Evolutionary conservation across 2,888 invertebrate genomes (phyloP), one percentile per base, ranked within the genome.

Genomic region (Escarpia spicata): DNA sequence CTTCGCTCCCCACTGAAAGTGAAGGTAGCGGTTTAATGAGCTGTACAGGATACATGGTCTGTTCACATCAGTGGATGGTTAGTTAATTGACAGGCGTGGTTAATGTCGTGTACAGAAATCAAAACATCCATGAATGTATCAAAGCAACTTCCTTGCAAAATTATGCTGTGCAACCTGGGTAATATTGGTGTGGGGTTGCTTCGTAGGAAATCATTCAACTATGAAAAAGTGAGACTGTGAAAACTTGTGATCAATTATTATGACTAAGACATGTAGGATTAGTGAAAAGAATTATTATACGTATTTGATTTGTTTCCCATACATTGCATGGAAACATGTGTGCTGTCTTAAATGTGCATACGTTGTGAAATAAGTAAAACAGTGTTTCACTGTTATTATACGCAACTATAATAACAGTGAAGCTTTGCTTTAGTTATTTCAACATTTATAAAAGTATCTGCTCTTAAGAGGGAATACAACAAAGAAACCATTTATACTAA

Each of bases 1-100:
- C 95, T 98, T 98, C 0, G 99, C 99, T 44, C 99, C 99, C 99
- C 99, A 99, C 98, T 98, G 97, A 0, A 95, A 75, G 75, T 15
- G 6, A 6, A 26, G 19, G 26, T 26, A 75, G 19, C 6, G 75
- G 19, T 75, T 75, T 19, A 26, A n/a, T 26, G n/a, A 26, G 75
- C 2, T 26, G 19, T 26, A 6, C 75, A 75, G 26, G 75, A 75
- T 9, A 75, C 75, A 75, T 26, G 26, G 6, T 26, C 19, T 1
- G 75, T 75, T 75, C 26, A 6, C 75, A 6, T 26, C 75, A 75
- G 75, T 75, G 75, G 1, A 19, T 26, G 26, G 26, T 6, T 6
- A 26, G 75, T 75, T 26, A 4, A 75, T 26, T 75, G 75, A 26
- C 3, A 26, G 75, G n/a, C 2, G 19, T 15, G 75, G 12, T 52